Base-by-base conservation (phyloP, 1,140 invertebrate species). In the Apocrypta bakeri region DNA sequence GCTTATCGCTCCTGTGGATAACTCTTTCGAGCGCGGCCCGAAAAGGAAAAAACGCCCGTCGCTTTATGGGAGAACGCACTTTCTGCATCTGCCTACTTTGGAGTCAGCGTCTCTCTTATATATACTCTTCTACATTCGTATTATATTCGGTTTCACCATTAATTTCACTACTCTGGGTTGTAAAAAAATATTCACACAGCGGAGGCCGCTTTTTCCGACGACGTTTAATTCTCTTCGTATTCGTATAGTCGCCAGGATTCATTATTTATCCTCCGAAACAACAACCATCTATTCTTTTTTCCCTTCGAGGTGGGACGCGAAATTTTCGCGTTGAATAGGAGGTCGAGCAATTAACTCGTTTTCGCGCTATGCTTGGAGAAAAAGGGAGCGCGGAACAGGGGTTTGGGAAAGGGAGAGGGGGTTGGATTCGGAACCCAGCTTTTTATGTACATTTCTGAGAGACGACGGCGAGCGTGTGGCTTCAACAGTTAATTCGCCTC, bases 1-100 rank as follows among this genome's bases (percentile, higher is more conserved):
- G 48, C 68, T 80, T 80, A 73, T 80, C 78, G 31, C 42, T 61
- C 61, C 72, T 80, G 12, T 6, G 48, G 48, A 72, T 80, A 42
- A 17, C 48, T 79, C 66, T 77, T 31, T 71, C 64, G 64, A 31
- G 37, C 2, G 2, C 7, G n/a, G n/a, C 17, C 42, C 77, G 29
- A 27, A 40, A 21, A n/a, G 21, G 66, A 42, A 73, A 73, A 63
- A 80, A 73, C 21, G 48, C 17, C 48, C 48, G 48, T 33, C 27
- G n/a, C 42, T 71, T 80, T 80, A 72, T 40, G 66, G 42, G 78
- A 61, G 27, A 29, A n/a, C 48, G 7, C 68, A 72, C 69, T 81
- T 74, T 81, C 48, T 66, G 48, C 33, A 81, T 81, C 56, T 24
- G 29, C 9, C 14, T 25, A 68, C 14, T 21, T 24, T 8, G 9